Conservation (phyloP, 2,797 vertebrate species). For the Apogon talboti region DNA sequence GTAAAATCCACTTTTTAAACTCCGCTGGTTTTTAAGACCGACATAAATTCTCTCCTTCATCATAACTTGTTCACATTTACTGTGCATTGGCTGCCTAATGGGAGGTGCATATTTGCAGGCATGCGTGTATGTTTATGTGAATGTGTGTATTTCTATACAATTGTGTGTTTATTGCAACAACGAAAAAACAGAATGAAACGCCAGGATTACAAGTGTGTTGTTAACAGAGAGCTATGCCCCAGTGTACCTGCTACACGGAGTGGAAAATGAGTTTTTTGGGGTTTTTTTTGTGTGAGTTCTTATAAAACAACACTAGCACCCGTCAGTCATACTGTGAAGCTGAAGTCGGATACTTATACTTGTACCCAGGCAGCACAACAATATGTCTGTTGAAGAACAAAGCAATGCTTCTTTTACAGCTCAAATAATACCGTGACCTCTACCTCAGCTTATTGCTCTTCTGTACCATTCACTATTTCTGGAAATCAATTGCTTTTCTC, state of each 20-base stretch:
- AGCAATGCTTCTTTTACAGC: not conserved
- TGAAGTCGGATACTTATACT: not conserved
- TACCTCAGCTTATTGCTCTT: slow-evolving; percentile 3
- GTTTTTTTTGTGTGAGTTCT: too few species aligned
- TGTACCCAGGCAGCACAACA: too few species aligned
- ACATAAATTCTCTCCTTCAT: slow-evolving; percentile 12
- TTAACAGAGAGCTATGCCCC: not conserved
- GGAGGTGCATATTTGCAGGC: slow-evolving; percentile 7
- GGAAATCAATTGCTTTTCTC: slow-evolving; percentile 12
- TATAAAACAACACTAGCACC: not conserved
- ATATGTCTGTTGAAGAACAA: not conserved
- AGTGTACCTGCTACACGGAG: too few species aligned
- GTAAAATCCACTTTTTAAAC: slow-evolving; percentile 42
- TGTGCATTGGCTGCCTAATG: not conserved
- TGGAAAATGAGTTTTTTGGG: too few species aligned
- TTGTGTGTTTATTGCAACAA: not conserved
- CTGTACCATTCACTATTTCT: slow-evolving; percentile 11
- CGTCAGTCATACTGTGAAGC: not conserved
- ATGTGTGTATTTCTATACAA: not conserved
- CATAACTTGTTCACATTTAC: slow-evolving; percentile 24
- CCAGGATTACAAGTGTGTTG: not conserved
- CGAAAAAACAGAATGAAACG: not conserved
- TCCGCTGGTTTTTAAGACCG: slow-evolving; percentile 19
- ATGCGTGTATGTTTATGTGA: not conserved
- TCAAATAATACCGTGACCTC: not conserved